Percentiles rank a stretch among this genome's conserved stretches.
phyloP scores from a whole-genome alignment of 2,888 invertebrate species.

The Paralinhomoeus sp. region DNA sequence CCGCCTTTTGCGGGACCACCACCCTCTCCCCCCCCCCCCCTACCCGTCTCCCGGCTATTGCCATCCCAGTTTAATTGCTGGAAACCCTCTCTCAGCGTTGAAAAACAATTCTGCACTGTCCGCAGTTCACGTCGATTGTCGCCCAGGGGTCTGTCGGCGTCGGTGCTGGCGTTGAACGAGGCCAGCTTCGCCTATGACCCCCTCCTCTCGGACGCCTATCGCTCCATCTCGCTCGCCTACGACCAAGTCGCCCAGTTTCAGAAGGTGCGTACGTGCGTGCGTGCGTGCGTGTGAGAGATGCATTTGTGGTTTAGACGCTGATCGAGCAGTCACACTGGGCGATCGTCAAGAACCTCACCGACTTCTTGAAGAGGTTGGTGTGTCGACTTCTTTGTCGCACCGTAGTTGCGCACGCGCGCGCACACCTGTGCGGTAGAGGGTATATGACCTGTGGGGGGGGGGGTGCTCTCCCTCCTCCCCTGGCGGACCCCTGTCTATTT shows the following conservation, averaged over 20 bases:
- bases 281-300: not conserved
- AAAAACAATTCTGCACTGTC: no score
- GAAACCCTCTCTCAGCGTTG: no score
- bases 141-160: constrained; percentile 40
- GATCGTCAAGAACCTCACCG: constrained; percentile 61
- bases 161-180: constrained; percentile 61
- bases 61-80: no score
- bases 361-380: constrained; percentile 62
- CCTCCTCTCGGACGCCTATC: constrained; percentile 47
- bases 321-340: constrained; percentile 75
- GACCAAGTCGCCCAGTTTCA: constrained; percentile 84
- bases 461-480: no score
- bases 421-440: no score
- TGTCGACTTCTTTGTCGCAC: constrained; percentile 9
- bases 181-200: constrained; percentile 62
- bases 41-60: no score
- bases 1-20: no score
- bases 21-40: no score
- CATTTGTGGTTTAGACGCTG: constrained; percentile 36
- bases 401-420: no score
- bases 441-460: no score
- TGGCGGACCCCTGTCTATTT: not conserved
- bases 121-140: no score
- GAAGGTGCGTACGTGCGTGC: constrained; percentile 31
- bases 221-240: constrained; percentile 50